Evolutionary conservation across 2,113 vertebrate species (phyloP), one percentile per base, ranked within the genome.

Genomic region (Oncorhynchus nerka): DNA sequence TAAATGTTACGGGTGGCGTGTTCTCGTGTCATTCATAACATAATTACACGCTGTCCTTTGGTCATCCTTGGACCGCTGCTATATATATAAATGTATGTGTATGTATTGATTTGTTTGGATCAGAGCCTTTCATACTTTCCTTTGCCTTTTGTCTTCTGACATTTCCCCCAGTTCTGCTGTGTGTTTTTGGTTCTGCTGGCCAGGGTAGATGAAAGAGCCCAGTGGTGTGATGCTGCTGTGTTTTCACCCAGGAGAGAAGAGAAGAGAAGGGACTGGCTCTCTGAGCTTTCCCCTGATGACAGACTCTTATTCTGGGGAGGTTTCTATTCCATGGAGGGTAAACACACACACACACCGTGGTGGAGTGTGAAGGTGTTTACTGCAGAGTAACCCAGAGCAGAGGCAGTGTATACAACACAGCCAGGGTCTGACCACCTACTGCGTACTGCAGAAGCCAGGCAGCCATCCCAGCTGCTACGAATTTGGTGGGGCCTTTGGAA

Each of bases 11-110:
- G 1, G 67, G 69, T 69, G 45, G 78, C 71, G 61, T 83, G 81
- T 76, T 83, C 83, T 71, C 76, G 72, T 83, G 66, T 87, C 70
- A 75, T 24, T 30, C 22, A 22, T 75, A 73, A 49, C 77, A 30
- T 88, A 87, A 92, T 88, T 87, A 79, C 75, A 84, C 61, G 75
- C 79, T 89, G 72, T 85, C 68, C 74, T 8, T 26, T 67, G 79
- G 82, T 85, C 84, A 74, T 86, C 74, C 75, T 80, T 74, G 70
- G 79, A 83, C 75, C 80, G 26, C 71, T 78, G 74, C 74, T 81
- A 83, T 77, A 86, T 79, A 55, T 55, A 16, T 51, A 51, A 13
- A 51, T 51, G 49, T 13, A 51, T 51, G 74, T 74, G 65, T 66
- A 39, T 73, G 24, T 78, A 61, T 76, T 85, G 84, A 84, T 76